These are phyloP conservation scores for Parauchenoglanis ngamensis DNA, from an alignment of 2,797 vertebrate species.

Conservation along the genomic window DNA sequence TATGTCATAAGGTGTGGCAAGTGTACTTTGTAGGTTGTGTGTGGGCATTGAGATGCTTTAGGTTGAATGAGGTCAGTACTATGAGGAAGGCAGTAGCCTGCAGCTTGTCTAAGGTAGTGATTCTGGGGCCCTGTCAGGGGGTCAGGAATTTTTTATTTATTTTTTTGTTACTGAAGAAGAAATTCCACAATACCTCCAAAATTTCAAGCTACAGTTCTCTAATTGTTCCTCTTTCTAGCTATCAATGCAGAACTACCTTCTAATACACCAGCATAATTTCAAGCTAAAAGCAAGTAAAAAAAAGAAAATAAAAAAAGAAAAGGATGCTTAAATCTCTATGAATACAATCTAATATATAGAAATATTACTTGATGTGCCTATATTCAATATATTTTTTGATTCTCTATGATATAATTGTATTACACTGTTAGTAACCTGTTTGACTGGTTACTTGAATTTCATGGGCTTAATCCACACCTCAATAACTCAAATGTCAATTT, in stretches of 20 bases:
- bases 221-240: not conserved
- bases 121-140: not conserved
- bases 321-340: not conserved
- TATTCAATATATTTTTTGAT: not conserved
- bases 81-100: not conserved
- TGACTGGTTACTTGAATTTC: not conserved
- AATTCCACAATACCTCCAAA: not conserved
- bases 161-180: not conserved
- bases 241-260: not conserved
- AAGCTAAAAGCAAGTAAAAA: not conserved
- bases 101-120: not conserved
- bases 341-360: not conserved
- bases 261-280: not conserved
- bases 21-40: not conserved
- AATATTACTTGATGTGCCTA: not conserved
- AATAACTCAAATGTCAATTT: not conserved
- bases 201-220: not conserved
- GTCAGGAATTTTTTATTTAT: not conserved
- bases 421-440: not conserved
- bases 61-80: not conserved
- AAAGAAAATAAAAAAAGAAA: not conserved
- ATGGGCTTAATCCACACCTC: not conserved
- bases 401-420: not conserved
- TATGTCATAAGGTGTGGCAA: slow-evolving; percentile 4
- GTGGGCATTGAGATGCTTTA: not conserved